Percentiles rank a stretch among this genome's conserved stretches.
Evolutionary conservation across 2,113 vertebrate species (phyloP).

Genomic region (Sturnira hondurensis): DNA sequence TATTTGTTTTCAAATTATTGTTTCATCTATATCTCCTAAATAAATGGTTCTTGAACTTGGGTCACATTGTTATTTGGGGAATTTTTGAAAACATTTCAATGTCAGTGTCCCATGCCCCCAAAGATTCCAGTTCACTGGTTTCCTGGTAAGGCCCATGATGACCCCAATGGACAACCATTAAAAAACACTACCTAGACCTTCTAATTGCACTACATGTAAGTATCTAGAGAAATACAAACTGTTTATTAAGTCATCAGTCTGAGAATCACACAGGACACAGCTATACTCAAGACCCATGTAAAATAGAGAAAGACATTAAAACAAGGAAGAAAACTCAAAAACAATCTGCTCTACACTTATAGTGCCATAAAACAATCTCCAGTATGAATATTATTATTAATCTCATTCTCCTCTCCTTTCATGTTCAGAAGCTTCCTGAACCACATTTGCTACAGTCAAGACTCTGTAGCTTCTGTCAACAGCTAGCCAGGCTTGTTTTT

Average conservation of each 20-base stretch:
- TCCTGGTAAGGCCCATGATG: background rate
- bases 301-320: background rate
- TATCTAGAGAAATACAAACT: background rate
- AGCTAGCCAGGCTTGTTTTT: background rate
- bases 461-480: background rate
- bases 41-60: background rate
- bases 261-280: background rate
- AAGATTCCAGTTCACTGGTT: background rate
- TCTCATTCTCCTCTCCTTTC: background rate
- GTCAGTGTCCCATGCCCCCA: fast-evolving
- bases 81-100: background rate
- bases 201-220: background rate
- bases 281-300: background rate
- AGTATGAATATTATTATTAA: background rate
- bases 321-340: background rate
- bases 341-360: background rate
- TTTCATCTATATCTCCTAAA: background rate
- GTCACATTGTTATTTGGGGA: background rate
- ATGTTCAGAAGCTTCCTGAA: background rate
- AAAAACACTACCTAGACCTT: background rate
- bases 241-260: background rate
- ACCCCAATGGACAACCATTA: background rate
- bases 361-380: background rate
- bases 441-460: background rate
- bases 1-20: background rate